Conservation (phyloP, 1,140 invertebrate species). For the Coelopa frigida region DNA sequence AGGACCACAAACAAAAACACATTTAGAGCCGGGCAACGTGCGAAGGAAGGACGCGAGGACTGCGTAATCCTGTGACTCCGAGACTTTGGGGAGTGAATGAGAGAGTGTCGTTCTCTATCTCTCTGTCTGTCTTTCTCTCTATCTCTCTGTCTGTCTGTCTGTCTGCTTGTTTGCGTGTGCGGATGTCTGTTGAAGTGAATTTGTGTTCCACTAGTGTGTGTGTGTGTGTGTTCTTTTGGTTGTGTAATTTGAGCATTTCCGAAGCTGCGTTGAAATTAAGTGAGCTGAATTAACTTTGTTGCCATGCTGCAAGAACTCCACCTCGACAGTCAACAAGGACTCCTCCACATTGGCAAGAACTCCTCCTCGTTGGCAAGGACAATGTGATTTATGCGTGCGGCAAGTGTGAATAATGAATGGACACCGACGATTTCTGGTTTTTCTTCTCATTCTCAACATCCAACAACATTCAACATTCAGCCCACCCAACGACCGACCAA, state of each 20-base stretch:
- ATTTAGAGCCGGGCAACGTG: too few relatives aligned
- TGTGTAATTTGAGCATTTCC: not conserved
- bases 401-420: not conserved
- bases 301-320: too few relatives aligned
- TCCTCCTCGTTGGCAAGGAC: not conserved
- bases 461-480: too few relatives aligned
- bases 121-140: too few relatives aligned
- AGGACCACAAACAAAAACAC: slow-evolving; percentile 5
- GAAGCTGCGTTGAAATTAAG: slow-evolving; percentile 2
- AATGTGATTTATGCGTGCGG: not conserved
- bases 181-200: too few relatives aligned
- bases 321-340: too few relatives aligned
- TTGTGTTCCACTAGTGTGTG: not conserved
- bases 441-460: too few relatives aligned
- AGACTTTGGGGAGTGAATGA: not conserved
- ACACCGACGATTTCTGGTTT: not conserved
- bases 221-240: not conserved
- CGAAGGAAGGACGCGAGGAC: not conserved
- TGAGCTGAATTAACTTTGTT: slow-evolving; percentile 7
- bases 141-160: too few relatives aligned
- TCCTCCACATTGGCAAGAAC: not conserved
- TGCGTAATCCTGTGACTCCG: slow-evolving; percentile 1
- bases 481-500: too few relatives aligned
- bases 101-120: slow-evolving; percentile 1
- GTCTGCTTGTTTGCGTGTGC: too few relatives aligned